Conservation (phyloP, 2,888 invertebrate genomes). For the Troides oblongomaculatus region DNA sequence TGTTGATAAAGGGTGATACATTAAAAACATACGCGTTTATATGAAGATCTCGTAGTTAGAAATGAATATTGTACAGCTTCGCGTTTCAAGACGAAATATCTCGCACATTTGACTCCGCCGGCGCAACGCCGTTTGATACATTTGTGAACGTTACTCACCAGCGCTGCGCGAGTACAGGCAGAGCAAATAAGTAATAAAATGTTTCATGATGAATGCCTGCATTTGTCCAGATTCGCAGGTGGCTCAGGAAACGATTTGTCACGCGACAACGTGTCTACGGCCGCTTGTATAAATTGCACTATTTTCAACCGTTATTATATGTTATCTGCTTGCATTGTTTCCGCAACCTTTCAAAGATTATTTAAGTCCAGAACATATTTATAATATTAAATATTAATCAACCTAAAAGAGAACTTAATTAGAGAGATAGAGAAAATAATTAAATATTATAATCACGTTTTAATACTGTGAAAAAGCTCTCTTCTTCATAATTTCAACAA, state of each 20-base stretch:
- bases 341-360: slow-evolving; percentile 18
- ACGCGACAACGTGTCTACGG: slow-evolving; percentile 21
- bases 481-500: no score
- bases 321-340: slow-evolving; percentile 15
- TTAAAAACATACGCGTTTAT: no score
- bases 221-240: slow-evolving; percentile 28
- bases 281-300: slow-evolving; percentile 22
- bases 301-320: slow-evolving; percentile 22
- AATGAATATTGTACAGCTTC: background rate
- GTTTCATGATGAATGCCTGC: slow-evolving; percentile 28
- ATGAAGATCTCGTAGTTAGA: background rate
- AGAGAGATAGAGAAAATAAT: no score
- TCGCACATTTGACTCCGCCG: background rate
- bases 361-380: background rate
- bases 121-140: slow-evolving; percentile 4
- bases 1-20: no score
- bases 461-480: background rate
- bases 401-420: background rate
- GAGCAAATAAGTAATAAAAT: slow-evolving; percentile 26
- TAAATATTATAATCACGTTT: background rate
- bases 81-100: background rate
- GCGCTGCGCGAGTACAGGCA: slow-evolving; percentile 15
- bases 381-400: background rate
- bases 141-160: slow-evolving; percentile 26
- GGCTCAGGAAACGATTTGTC: slow-evolving; percentile 25